These are phyloP conservation scores for Scaptomyza pallida DNA, from an alignment of 1,140 invertebrate species.

Conservation along the genomic window DNA sequence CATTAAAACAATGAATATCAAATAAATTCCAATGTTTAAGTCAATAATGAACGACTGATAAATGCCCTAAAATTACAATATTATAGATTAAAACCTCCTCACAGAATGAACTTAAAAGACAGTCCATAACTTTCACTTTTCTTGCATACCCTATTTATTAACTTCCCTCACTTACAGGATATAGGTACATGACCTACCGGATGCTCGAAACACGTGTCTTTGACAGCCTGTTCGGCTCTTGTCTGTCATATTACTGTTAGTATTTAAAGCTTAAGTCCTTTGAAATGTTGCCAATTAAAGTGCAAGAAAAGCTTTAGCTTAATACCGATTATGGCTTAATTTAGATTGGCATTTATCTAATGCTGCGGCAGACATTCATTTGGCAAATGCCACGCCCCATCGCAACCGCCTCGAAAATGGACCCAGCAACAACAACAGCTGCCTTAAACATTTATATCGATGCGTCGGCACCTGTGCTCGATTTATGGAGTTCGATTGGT, in stretches of 20 bases:
- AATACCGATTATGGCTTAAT: slow-evolving; percentile 34
- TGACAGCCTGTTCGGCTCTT: slow-evolving; percentile 2
- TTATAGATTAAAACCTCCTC: no score
- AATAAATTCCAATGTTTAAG: no score
- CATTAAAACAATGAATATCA: no score
- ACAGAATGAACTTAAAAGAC: no score
- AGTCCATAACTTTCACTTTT: no score
- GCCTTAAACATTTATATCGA: slow-evolving; percentile 52
- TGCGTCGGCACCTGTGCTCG: slow-evolving; percentile 38
- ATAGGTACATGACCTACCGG: not conserved
- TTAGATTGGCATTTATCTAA: slow-evolving; percentile 64
- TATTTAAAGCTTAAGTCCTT: slow-evolving; percentile 8
- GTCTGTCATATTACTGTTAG: slow-evolving; percentile 15
- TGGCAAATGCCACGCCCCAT: slow-evolving; percentile 9
- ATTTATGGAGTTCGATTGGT: slow-evolving; percentile 57
- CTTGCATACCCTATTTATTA: not conserved
- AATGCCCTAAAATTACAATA: no score
- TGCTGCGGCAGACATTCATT: slow-evolving; percentile 54
- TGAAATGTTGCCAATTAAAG: slow-evolving; percentile 46
- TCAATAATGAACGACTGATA: no score
- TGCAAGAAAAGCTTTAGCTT: slow-evolving; percentile 19
- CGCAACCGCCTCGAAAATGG: not conserved
- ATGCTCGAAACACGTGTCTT: slow-evolving; percentile 20
- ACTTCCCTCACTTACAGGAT: not conserved
- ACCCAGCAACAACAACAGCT: slow-evolving; percentile 13